Evolutionary conservation across 1,140 invertebrate genomes (phyloP), one percentile per base, ranked within the genome.

Genomic region (Nomia melanderi): DNA sequence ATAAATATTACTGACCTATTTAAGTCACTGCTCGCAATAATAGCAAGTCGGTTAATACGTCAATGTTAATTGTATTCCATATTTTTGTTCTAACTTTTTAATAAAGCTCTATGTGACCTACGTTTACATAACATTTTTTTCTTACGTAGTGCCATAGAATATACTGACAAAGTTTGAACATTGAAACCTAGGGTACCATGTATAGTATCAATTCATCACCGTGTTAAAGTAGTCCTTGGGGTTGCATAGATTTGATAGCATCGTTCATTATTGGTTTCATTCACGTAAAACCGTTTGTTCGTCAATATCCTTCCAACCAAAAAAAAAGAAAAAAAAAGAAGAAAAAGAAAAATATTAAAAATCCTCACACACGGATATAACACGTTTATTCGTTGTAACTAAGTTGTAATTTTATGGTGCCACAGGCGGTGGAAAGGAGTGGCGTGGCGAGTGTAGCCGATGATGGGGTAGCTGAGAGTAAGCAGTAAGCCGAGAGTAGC

Each of bases 391-490:
- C 78, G 60, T 87, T 79, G 78, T 88, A 90, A 90, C 89, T 92
- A 92, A 92, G 90, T 89, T 91, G 82, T 92, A 81, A 92, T 92
- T 92, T 92, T 92, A 90, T 92, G 91, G 91, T 92, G 91, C 91
- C 91, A 92, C 91, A 92, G 91, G 91, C 91, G 91, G 91, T 91
- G 90, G 88, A 88, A 90, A 90, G 90, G 90, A 88, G 91, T 91
- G 91, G 88, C 87, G 88, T 86, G 89, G 88, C 89, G 90, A 89
- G 87, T 91, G 90, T 91, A 90, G 90, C 90, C 83, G 90, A 91
- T 90, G 89, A 91, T 91, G 90, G 90, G 85, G 90, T 91, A 91
- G 90, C 91, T 87, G 90, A 91, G 88, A 88, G 91, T 92, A 92
- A 91, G 91, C 91, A 88, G 91, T 89, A 87, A 90, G 88, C 88